Percentiles rank a stretch among this genome's conserved stretches.
phyloP scores from a whole-genome alignment of 1,140 invertebrate genomes.

The Teleogryllus occipitalis region DNA sequence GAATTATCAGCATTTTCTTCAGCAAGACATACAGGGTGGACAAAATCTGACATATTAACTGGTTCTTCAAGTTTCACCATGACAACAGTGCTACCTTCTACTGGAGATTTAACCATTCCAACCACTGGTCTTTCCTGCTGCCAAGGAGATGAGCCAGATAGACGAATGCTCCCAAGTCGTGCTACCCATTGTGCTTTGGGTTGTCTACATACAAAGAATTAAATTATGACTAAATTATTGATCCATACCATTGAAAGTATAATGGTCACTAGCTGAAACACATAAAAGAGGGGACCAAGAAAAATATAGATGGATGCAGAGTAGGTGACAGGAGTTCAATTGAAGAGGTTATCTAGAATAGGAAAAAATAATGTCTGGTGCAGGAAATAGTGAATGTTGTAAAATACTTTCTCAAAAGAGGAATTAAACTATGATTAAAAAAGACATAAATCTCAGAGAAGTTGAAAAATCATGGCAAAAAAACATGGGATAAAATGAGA shows the following conservation, averaged over 20 bases:
- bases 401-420: too few relatives aligned
- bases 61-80: slow-evolving; percentile 70
- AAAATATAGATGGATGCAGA: neutral
- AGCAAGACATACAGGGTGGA: slow-evolving; percentile 71
- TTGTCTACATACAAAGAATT: slow-evolving; percentile 48
- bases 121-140: slow-evolving; percentile 75
- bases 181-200: slow-evolving; percentile 77
- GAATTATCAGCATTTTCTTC: slow-evolving; percentile 33
- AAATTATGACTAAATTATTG: neutral
- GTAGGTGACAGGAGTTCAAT: neutral
- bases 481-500: too few relatives aligned
- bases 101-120: slow-evolving; percentile 81
- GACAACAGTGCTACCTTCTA: slow-evolving; percentile 76
- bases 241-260: neutral
- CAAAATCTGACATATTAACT: slow-evolving; percentile 67
- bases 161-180: slow-evolving; percentile 63
- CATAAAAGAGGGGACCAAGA: neutral
- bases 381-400: too few relatives aligned
- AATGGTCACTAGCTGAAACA: neutral
- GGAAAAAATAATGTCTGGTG: too few relatives aligned
- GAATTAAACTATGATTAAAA: too few relatives aligned
- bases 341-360: too few relatives aligned
- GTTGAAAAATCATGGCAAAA: too few relatives aligned
- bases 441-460: too few relatives aligned
- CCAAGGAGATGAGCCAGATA: slow-evolving; percentile 73